Evolutionary conservation across 1,140 invertebrate genomes (phyloP).

Genomic region (Zaprionus taronus): DNA sequence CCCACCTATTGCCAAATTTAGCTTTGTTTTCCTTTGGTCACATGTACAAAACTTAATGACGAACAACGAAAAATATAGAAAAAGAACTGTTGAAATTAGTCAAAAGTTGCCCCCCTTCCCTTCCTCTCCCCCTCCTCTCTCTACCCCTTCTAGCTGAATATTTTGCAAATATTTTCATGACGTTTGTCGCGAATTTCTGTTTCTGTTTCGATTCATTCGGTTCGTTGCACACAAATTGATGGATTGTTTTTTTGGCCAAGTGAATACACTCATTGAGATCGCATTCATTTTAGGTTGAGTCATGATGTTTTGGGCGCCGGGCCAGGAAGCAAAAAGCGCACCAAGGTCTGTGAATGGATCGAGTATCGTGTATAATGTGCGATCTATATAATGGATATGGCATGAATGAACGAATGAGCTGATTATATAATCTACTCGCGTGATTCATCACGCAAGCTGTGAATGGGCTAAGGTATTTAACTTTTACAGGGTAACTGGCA

Average conservation of each 20-base stretch:
- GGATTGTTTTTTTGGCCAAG: constrained; percentile 47
- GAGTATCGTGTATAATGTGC: constrained; percentile 1
- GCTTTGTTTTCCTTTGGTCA: constrained; percentile 46
- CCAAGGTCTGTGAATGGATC: constrained; percentile 17
- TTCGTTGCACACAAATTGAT: constrained; percentile 50
- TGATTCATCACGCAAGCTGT: background rate
- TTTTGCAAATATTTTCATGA: constrained; percentile 49
- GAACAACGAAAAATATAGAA: background rate
- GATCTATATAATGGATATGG: background rate
- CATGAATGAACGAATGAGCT: background rate
- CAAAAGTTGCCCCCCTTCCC: background rate
- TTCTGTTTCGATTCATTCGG: background rate
- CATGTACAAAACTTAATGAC: constrained; percentile 57
- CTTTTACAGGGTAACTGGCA: background rate
- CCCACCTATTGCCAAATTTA: constrained; percentile 25
- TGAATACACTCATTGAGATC: constrained; percentile 45
- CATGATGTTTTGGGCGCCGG: constrained; percentile 38
- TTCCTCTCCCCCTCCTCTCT: background rate
- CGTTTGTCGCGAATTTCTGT: constrained; percentile 63
- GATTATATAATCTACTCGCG: background rate
- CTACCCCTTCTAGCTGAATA: background rate
- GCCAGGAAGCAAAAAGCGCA: constrained; percentile 54
- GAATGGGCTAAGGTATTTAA: background rate
- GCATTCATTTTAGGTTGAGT: constrained; percentile 58
- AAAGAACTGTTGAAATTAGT: constrained; percentile 18